These are phyloP conservation scores for Tapirus indicus DNA, from an alignment of 2,797 vertebrate genomes.

Conservation along the genomic window DNA sequence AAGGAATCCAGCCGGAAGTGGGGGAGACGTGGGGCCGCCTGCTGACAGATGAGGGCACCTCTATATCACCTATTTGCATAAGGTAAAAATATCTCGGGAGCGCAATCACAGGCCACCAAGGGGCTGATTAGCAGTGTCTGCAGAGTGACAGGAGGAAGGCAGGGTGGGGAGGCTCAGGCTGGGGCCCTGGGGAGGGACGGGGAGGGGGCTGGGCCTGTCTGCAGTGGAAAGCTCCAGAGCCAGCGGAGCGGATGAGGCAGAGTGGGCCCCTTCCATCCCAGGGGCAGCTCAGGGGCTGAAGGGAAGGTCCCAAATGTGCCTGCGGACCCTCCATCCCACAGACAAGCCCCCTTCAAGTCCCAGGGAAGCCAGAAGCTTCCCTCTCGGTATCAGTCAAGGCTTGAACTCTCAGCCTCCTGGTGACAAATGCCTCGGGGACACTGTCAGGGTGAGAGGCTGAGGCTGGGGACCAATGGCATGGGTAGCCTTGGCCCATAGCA, in stretches of 20 bases:
- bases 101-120: constrained; percentile 75
- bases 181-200: not conserved
- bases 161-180: not conserved
- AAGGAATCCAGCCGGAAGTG: not conserved
- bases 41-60: constrained; percentile 61
- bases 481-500: not conserved
- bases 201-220: not conserved
- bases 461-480: not conserved
- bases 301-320: not conserved
- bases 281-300: not conserved
- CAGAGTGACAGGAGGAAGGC: constrained; percentile 43
- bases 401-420: not conserved
- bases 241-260: not conserved
- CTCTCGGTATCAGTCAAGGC: not conserved
- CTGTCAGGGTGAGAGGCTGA: not conserved
- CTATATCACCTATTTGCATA: constrained; percentile 72
- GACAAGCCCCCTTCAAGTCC: not conserved
- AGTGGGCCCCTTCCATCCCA: not conserved
- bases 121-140: constrained; percentile 79
- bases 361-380: not conserved
- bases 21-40: not conserved
- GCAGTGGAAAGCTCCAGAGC: not conserved
- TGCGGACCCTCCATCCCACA: not conserved
- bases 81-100: constrained; percentile 79
- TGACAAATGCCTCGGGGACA: not conserved